Percentiles rank a stretch among this genome's conserved stretches.
Evolutionary conservation across 2,888 invertebrate genomes (phyloP).

Genomic region (Archips xylosteana): DNA sequence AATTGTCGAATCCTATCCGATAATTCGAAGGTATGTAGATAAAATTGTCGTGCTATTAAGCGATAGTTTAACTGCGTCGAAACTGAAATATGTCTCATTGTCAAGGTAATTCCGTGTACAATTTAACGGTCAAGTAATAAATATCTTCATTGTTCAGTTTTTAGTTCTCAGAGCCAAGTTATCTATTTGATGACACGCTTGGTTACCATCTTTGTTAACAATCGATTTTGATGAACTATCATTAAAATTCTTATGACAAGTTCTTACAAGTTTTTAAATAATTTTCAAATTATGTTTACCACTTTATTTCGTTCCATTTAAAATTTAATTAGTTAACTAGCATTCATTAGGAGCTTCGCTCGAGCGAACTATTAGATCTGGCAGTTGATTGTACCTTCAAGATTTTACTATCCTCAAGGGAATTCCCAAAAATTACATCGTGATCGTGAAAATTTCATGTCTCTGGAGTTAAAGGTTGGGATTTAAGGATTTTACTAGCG

Average conservation of each 20-base stretch:
- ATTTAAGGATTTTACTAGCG: too few species aligned
- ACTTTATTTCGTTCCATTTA: neutral
- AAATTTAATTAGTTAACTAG: too few species aligned
- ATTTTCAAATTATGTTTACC: neutral
- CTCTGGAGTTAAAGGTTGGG: too few species aligned
- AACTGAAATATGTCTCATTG: slow-evolving; percentile 47
- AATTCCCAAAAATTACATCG: too few species aligned
- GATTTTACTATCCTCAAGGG: too few species aligned
- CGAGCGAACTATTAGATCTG: too few species aligned
- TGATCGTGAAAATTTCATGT: too few species aligned
- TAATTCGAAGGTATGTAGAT: slow-evolving; percentile 40
- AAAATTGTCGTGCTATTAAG: slow-evolving; percentile 48
- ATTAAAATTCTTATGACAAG: slow-evolving; percentile 7
- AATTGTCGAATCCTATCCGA: slow-evolving; percentile 50
- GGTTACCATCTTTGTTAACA: slow-evolving; percentile 4
- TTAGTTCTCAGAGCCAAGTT: slow-evolving; percentile 31
- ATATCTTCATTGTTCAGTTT: slow-evolving; percentile 41
- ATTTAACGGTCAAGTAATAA: slow-evolving; percentile 46
- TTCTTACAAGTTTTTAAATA: neutral
- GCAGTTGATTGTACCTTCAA: too few species aligned
- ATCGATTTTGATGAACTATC: neutral
- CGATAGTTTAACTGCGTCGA: slow-evolving; percentile 33
- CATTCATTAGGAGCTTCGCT: too few species aligned
- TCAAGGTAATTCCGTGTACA: slow-evolving; percentile 48
- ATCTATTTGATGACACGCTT: slow-evolving; percentile 24